Conservation (phyloP, 2,888 invertebrate genomes). For the Pteria penguin region DNA sequence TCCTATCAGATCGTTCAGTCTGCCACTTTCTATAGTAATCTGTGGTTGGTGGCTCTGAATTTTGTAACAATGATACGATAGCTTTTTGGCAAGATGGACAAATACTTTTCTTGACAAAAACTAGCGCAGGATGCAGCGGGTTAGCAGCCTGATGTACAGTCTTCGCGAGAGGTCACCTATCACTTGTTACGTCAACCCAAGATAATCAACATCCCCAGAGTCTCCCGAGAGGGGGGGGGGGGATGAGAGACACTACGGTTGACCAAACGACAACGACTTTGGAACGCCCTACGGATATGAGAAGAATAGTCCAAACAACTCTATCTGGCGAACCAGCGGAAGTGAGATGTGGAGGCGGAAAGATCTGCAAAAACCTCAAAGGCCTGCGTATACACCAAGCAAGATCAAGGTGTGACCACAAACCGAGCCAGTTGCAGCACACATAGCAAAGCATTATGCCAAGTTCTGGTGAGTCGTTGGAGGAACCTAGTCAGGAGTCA, state of each 20-base stretch:
- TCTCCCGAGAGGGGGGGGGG: neutral
- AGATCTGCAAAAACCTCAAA: neutral
- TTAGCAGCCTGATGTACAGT: too few relatives aligned
- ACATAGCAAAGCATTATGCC: neutral
- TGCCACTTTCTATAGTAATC: too few relatives aligned
- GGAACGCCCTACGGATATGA: neutral
- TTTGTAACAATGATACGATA: too few relatives aligned
- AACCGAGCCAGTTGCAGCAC: neutral
- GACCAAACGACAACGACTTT: too few relatives aligned
- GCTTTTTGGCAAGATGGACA: too few relatives aligned
- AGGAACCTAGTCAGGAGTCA: neutral
- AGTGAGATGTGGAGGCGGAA: neutral
- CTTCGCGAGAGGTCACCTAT: too few relatives aligned
- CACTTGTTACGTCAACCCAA: neutral
- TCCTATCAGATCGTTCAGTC: too few relatives aligned
- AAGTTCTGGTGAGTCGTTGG: neutral
- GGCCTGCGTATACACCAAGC: neutral
- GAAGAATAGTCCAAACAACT: neutral
- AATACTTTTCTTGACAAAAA: too few relatives aligned
- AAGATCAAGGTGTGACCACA: neutral
- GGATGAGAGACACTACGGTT: too few relatives aligned
- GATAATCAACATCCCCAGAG: neutral
- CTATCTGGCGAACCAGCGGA: neutral
- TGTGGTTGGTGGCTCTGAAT: too few relatives aligned
- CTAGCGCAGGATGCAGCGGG: too few relatives aligned